phyloP scores from a whole-genome alignment of 2,113 vertebrate species.

The Bothrops jararaca region DNA sequence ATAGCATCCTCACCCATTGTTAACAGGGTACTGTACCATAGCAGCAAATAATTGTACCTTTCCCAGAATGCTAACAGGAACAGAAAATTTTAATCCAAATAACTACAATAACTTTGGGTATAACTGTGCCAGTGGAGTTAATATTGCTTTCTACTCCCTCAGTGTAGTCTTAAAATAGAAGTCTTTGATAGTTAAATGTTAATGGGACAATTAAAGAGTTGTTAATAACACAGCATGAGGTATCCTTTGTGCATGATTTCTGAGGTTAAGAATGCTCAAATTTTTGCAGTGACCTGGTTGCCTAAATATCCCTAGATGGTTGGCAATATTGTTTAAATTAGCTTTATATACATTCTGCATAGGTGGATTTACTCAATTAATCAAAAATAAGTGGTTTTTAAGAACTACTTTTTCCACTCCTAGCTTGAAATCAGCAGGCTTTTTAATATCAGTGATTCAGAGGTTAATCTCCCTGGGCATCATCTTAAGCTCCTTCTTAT shows the following conservation, averaged over 20 bases:
- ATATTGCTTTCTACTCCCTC: constrained; percentile 56
- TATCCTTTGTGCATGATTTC: constrained; percentile 48
- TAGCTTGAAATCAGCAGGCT: constrained; percentile 62
- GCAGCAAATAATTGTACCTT: not conserved
- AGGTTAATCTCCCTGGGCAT: constrained; percentile 72
- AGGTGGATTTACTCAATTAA: constrained; percentile 52
- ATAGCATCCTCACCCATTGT: not conserved
- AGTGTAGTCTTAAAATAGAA: constrained; percentile 55
- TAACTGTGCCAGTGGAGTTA: constrained; percentile 65
- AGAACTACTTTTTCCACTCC: constrained; percentile 56
- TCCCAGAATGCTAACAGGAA: constrained; percentile 11
- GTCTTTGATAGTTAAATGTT: constrained; percentile 62
- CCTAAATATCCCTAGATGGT: constrained; percentile 43
- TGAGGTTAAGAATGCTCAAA: constrained; percentile 52
- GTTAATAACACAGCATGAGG: constrained; percentile 57
- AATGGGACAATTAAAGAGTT: constrained; percentile 65
- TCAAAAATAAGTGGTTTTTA: constrained; percentile 63
- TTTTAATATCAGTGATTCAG: constrained; percentile 59
- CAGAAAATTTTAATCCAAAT: constrained; percentile 48
- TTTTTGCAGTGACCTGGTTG: constrained; percentile 58
- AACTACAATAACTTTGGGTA: constrained; percentile 56
- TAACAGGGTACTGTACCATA: not conserved
- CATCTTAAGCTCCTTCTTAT: constrained; percentile 62
- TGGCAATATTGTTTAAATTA: constrained; percentile 52
- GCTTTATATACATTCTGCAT: constrained; percentile 20